Evolutionary conservation across 2,797 vertebrate species (phyloP), one percentile per base, ranked within the genome.

Genomic region (Chrysocyon brachyurus): DNA sequence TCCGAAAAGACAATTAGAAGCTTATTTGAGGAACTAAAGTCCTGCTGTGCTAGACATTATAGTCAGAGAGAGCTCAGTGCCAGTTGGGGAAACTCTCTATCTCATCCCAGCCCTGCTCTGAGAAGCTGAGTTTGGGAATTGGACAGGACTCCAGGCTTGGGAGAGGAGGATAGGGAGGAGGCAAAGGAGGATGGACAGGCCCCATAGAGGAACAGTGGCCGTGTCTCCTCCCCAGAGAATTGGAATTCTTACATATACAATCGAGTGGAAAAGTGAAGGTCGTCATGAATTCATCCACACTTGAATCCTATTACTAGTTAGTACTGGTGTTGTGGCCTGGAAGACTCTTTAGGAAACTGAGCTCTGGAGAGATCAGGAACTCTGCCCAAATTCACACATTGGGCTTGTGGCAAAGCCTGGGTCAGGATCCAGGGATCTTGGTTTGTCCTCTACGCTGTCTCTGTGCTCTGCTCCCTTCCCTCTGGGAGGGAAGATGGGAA

Each of bases 1-100:
- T 98, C 86, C 3, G 61, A 98, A 97, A 97, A 97, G 97, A 97
- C 95, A 97, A 97, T 98, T 97, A 97, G 95, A 92, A 96, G 94
- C 96, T 92, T 95, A 97, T 97, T 97, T 97, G 97, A 97, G 91
- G 92, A 97, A 64, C 96, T 75, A 5, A 91, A 97, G 96, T 91
- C 97, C 97, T 93, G 97, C 98, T 97, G 96, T 95, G 98, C 66
- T 84, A 91, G 70, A 66, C 91, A 89, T 96, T 88, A 52, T 31
- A 88, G 81, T 87, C 0, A 12, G 90, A 78, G 96, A 94, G 90
- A 82, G 54, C 78, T 92, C 63, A 21, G 82, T 96, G 98, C 96
- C 95, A 95, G 84, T 95, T 89, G 56, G 73, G 92, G 90, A 91
- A 95, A n/a, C 54, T 96, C 82, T 94, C 66, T 70, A 89, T 90